These are phyloP conservation scores for Anthopleura xanthogrammica DNA, from an alignment of 92 coral and sea anemone species.

Conservation along the genomic window DNA sequence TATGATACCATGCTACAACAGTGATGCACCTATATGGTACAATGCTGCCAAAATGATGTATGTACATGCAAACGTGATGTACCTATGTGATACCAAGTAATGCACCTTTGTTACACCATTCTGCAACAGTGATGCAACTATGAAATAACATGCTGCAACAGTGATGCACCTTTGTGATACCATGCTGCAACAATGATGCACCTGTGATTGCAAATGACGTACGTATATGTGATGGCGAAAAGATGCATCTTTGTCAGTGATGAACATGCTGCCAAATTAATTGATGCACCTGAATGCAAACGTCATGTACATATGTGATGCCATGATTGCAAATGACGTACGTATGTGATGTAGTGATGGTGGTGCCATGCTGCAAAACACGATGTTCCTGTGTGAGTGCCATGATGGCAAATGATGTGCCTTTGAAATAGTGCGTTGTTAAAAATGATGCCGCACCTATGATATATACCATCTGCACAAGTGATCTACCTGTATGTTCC, in stretches of 20 bases:
- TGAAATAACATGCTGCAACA: not conserved
- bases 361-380: not conserved
- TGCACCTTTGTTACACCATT: not conserved
- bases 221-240: too few relatives aligned
- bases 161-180: not conserved
- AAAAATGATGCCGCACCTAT: too few relatives aligned
- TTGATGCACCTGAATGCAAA: too few relatives aligned
- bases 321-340: too few relatives aligned
- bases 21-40: not conserved
- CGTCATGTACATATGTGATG: too few relatives aligned
- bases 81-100: not conserved
- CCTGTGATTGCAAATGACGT: not conserved
- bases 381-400: not conserved
- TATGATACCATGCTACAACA: not conserved
- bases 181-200: not conserved
- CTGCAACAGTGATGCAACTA: not conserved
- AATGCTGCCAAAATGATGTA: constrained; percentile 1
- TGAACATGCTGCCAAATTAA: too few relatives aligned
- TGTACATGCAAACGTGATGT: not conserved
- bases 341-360: not conserved
- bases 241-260: too few relatives aligned
- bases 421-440: not conserved
- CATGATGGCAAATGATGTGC: not conserved
- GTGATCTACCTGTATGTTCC: too few relatives aligned
- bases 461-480: too few relatives aligned